Base-by-base conservation (phyloP, 1,140 invertebrate genomes). In the Pogonomyrmex barbatus region DNA sequence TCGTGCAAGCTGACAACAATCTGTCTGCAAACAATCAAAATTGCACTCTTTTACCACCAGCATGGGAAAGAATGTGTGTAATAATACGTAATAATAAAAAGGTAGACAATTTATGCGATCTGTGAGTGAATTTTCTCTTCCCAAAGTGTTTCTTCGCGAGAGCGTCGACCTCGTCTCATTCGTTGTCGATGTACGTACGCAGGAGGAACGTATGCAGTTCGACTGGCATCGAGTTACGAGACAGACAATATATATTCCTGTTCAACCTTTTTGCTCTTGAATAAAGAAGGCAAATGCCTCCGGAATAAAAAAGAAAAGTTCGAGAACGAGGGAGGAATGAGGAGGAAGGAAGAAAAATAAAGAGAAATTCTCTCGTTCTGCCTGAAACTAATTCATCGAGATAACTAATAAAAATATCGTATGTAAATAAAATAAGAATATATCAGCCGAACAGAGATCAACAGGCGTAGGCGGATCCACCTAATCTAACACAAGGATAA, bases 321-420 rank as follows among this genome's bases (percentile, higher is more conserved):
- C 9, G 36, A 24, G 39, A 42, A 8, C 12, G 33, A 33, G 47
- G 12, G 24, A 33, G 50, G 39, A 58, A 14, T 4, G 14, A 60
- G 9, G 54, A 12, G 42, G 42, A 56, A 24, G 24, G 24, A 24
- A 24, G 39, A 33, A 39, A 47, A 58, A 14, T 4, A 9, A 60
- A 12, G 54, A 12, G 42, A 33, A 56, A 93, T 92, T 86, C 78
- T 88, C 70, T 91, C 90, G 88, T 58, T 52, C 77, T 68, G 77
- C 62, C 79, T 70, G 77, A 63, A 86, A 90, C 36, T 85, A 91
- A 93, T 92, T 92, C 91, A 91, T 90, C 76, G 87, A 76, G 73
- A 90, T 89, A 85, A 92, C 85, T 92, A 91, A 91, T 92, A 91
- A 92, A 92, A 93, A 91, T 91, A 92, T 90, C 73, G 87, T 88